Evolutionary conservation across 1,140 invertebrate genomes (phyloP).

Genomic region (Solenopsis fugax): DNA sequence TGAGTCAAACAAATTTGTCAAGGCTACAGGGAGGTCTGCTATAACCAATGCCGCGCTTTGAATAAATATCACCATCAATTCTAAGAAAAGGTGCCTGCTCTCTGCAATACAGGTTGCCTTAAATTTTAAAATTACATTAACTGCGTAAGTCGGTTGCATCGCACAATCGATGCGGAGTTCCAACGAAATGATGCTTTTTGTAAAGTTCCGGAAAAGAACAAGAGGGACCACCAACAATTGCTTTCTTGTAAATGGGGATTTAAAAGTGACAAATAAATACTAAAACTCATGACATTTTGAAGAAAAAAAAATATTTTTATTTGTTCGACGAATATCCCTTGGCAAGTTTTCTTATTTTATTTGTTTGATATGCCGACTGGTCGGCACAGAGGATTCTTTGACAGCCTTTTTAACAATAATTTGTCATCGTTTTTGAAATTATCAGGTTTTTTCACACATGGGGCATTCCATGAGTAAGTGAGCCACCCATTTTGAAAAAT

Average conservation of each 20-base stretch:
- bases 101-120: not conserved
- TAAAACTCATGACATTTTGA: not conserved
- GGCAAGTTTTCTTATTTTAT: not conserved
- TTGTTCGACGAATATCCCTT: not conserved
- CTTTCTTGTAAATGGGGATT: not conserved
- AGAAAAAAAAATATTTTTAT: not conserved
- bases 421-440: not conserved
- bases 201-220: not conserved
- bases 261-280: conserved; percentile 7
- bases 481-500: no score
- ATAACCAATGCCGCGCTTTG: not conserved
- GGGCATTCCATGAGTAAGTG: no score
- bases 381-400: not conserved
- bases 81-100: not conserved
- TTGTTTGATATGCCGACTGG: not conserved
- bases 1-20: conserved; percentile 19
- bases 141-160: no score
- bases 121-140: not conserved
- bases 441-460: not conserved
- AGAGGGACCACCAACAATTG: not conserved
- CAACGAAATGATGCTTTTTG: not conserved
- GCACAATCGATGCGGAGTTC: not conserved
- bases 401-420: not conserved
- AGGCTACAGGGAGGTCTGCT: not conserved
- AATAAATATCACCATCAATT: conserved; percentile 23